Evolutionary conservation across 2,888 invertebrate species (phyloP).

Genomic region (Plusia festucae): DNA sequence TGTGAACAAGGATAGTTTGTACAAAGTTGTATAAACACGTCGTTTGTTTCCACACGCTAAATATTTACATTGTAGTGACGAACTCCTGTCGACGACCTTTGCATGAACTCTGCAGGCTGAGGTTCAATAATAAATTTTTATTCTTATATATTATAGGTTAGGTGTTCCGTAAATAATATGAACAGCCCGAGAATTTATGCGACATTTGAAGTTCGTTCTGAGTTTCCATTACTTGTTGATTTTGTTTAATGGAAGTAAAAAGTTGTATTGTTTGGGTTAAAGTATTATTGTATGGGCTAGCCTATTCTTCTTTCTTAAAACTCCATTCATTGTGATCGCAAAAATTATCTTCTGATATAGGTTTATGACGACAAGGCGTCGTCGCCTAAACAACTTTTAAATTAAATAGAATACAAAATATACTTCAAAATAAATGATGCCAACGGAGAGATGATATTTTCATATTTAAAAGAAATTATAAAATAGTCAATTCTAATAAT

Average conservation of each 20-base stretch:
- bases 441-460: too few relatives aligned
- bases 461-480: too few relatives aligned
- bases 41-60: constrained; percentile 5
- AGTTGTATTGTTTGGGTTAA: neutral
- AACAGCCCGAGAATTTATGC: neutral
- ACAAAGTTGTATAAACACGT: neutral
- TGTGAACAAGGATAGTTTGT: neutral
- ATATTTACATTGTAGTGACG: neutral
- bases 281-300: neutral
- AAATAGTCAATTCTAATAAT: too few relatives aligned
- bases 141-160: neutral
- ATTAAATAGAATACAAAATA: too few relatives aligned
- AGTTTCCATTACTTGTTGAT: neutral
- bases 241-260: neutral
- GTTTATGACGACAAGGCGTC: too few relatives aligned
- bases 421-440: too few relatives aligned
- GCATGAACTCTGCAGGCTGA: neutral
- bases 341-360: too few relatives aligned
- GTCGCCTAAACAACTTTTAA: too few relatives aligned
- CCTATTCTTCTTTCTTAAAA: too few relatives aligned
- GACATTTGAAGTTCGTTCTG: neutral
- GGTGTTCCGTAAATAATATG: neutral
- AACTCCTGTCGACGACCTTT: neutral
- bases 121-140: neutral
- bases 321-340: too few relatives aligned